A percentile compares a stretch with the other conserved stretches of the same genome.
These are phyloP conservation scores for Palythoa grandiflora DNA, from an alignment of 92 coral and sea anemone species.

Conservation along the genomic window DNA sequence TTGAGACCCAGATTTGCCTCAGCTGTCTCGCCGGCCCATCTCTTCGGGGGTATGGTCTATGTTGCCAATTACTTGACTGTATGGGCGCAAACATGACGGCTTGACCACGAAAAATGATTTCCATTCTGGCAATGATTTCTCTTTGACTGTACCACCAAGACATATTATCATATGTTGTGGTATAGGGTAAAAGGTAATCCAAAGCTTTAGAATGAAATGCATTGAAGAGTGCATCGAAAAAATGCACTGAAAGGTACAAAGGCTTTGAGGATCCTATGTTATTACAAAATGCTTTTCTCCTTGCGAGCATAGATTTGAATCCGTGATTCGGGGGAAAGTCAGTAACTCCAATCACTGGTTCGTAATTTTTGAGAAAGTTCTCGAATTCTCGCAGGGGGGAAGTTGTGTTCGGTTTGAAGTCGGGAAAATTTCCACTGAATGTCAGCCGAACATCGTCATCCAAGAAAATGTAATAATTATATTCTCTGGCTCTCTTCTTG, in stretches of 20 bases:
- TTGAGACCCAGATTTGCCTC: conserved; percentile 12
- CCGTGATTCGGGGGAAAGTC: conserved; percentile 25
- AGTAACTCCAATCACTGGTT: conserved; percentile 53
- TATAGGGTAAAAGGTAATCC: conserved; percentile 51
- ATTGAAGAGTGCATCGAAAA: conserved; percentile 55
- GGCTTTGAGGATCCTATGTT: background rate
- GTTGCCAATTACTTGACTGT: background rate
- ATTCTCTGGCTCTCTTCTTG: conserved; percentile 15
- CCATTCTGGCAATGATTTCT: conserved; percentile 42
- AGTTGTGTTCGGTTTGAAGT: background rate
- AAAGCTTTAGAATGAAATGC: conserved; percentile 56
- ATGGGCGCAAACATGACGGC: conserved; percentile 46
- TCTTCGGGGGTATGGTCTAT: conserved; percentile 48
- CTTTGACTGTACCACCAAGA: conserved; percentile 66
- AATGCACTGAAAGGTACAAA: conserved; percentile 9
- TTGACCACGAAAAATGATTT: conserved; percentile 62
- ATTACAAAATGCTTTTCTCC: conserved; percentile 28
- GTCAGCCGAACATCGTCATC: conserved; percentile 40
- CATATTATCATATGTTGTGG: conserved; percentile 26
- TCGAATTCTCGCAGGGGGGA: conserved; percentile 7
- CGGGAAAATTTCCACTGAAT: conserved; percentile 24
- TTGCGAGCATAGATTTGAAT: background rate
- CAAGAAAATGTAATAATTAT: conserved; percentile 34
- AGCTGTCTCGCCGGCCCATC: conserved; percentile 10
- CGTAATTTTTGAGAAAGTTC: conserved; percentile 1